Conservation (phyloP, 2,888 invertebrate species). For the Apotomis betuletana region DNA sequence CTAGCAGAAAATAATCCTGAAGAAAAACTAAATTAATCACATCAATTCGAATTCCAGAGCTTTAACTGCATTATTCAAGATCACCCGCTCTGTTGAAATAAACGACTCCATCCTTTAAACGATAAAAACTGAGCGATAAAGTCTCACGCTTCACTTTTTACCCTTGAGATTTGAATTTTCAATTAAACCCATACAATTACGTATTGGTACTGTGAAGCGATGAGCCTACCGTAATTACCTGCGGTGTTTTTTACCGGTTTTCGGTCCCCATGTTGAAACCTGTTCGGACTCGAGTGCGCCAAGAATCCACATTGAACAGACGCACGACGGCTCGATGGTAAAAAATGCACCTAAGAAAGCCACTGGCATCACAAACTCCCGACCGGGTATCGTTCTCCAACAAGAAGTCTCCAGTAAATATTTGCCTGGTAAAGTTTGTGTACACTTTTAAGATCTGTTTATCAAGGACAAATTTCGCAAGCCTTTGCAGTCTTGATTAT, state of each 20-base stretch:
- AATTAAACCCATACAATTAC: slow-evolving; percentile 57
- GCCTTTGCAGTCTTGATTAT: slow-evolving; percentile 45
- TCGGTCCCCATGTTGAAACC: slow-evolving; percentile 75
- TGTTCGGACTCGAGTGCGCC: slow-evolving; percentile 73
- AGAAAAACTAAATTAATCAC: slow-evolving; percentile 35
- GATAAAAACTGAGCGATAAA: slow-evolving; percentile 39
- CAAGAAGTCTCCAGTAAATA: slow-evolving; percentile 53
- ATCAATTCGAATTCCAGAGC: slow-evolving; percentile 36
- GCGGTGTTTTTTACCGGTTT: slow-evolving; percentile 79
- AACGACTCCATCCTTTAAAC: slow-evolving; percentile 41
- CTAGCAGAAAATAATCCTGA: slow-evolving; percentile 11
- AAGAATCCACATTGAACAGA: slow-evolving; percentile 71
- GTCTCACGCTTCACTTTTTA: slow-evolving; percentile 42
- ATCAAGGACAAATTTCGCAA: slow-evolving; percentile 46
- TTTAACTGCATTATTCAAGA: slow-evolving; percentile 40
- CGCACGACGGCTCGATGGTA: slow-evolving; percentile 65
- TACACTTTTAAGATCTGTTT: slow-evolving; percentile 52
- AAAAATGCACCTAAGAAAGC: slow-evolving; percentile 69
- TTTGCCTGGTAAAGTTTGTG: slow-evolving; percentile 52
- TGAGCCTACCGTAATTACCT: slow-evolving; percentile 75
- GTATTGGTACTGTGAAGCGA: slow-evolving; percentile 66
- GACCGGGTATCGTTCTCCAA: slow-evolving; percentile 54
- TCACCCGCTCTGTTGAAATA: slow-evolving; percentile 33
- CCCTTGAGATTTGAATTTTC: slow-evolving; percentile 50
- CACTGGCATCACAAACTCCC: slow-evolving; percentile 63